phyloP scores from a whole-genome alignment of 2,113 vertebrate genomes.

The Elgaria multicarinata region DNA sequence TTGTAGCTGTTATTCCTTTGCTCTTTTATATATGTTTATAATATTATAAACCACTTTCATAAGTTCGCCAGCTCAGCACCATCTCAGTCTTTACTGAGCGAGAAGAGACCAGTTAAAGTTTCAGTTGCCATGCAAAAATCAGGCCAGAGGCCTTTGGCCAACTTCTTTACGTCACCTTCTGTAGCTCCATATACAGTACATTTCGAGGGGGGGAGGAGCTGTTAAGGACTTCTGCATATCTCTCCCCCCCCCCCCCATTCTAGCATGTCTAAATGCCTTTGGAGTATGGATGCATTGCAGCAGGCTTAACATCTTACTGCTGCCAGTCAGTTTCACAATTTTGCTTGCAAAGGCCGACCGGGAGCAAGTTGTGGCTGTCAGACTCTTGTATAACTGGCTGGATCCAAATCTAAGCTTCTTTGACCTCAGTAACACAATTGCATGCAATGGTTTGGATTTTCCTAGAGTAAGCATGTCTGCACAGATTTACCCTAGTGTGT shows the following conservation, averaged over 20 bases:
- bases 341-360: neutral
- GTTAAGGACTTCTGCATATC: neutral
- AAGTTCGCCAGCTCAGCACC: neutral
- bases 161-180: neutral
- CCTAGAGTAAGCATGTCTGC: neutral
- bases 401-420: neutral
- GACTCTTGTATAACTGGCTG: accelerated
- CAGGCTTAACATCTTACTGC: neutral
- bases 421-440: accelerated
- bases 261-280: neutral
- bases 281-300: neutral
- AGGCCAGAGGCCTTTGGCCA: neutral
- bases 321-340: conserved; percentile 25
- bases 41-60: no score
- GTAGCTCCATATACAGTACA: accelerated
- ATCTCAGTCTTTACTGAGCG: neutral
- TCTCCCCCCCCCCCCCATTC: neutral
- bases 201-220: conserved; percentile 26
- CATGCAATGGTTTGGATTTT: neutral
- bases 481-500: no score
- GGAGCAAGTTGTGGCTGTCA: accelerated
- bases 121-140: neutral
- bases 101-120: neutral
- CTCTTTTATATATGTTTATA: no score
- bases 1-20: no score